Evolutionary conservation across 2,888 invertebrate genomes (phyloP), one percentile per base, ranked within the genome.

Genomic region (Acanthopleura granulata): DNA sequence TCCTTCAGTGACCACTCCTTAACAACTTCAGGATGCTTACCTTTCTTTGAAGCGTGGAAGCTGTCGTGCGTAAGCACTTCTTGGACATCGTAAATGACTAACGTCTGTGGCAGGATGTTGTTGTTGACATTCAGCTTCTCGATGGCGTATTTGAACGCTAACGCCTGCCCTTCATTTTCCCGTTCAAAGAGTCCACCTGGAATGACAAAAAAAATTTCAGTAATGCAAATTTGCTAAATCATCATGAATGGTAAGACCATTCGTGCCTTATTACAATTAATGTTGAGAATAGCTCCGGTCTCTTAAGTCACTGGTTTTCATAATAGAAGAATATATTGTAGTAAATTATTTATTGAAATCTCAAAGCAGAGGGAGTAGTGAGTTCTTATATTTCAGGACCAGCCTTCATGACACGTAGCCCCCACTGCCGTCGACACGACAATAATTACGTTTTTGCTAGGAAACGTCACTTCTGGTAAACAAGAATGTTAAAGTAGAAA

Each of bases 31-130:
- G 40, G 40, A 40, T 40, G 72, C 91, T 91, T 91, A 97, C 97
- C 97, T 93, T 96, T 93, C 92, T 97, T 97, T 25, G 97, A 96
- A 73, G 97, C 96, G 90, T 96, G 96, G 89, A 97, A 97, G 90
- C 97, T 97, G 91, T 97, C 97, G 87, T 96, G 95, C 0, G 96
- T 95, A 72, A 95, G 95, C 88, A 97, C 95, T 85, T 94, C 94
- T 91, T 97, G 96, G 77, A 97, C 95, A 92, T 96, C 96, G 49
- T 95, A 96, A 78, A 95, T 94, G 74, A 98, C 92, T 87, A 95
- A 94, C n/a, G 96, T 96, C 86, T 96, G 95, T 0, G 97, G 95
- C 75, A 97, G 92, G 22, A 97, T 92, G 78, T 92, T 93, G 75
- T 94, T 93, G 86, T 97, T 96, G 87, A 96, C 95, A 92, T 98